These are phyloP conservation scores for Timema cristinae DNA, from an alignment of 2,888 invertebrate species.

Conservation along the genomic window DNA sequence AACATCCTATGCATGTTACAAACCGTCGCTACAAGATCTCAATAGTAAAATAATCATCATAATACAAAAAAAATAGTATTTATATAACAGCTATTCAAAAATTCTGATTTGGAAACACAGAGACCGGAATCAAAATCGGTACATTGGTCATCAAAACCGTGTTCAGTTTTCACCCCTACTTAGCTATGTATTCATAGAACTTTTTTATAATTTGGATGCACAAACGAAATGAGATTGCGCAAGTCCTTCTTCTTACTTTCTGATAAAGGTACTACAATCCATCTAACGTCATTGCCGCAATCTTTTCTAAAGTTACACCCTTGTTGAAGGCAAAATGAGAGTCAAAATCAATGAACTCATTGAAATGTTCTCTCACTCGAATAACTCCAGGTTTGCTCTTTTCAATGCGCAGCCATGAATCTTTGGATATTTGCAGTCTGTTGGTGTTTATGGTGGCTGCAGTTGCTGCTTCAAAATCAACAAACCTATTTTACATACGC, in stretches of 20 bases:
- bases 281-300: background rate
- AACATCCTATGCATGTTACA: too few relatives aligned
- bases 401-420: background rate
- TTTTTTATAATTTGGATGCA: background rate
- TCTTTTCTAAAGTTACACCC: background rate
- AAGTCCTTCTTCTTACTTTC: background rate
- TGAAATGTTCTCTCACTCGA: background rate
- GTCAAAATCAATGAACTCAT: background rate
- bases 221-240: background rate
- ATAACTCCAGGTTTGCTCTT: background rate
- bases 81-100: too few relatives aligned
- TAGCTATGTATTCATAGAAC: constrained; percentile 6
- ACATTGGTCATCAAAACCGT: too few relatives aligned
- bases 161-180: too few relatives aligned
- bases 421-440: background rate
- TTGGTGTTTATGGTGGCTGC: background rate
- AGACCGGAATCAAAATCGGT: too few relatives aligned
- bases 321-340: background rate
- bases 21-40: too few relatives aligned
- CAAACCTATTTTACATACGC: background rate
- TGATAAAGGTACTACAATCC: background rate
- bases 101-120: too few relatives aligned
- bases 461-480: background rate
- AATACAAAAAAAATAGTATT: too few relatives aligned
- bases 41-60: too few relatives aligned